These are phyloP conservation scores for Neosalanx taihuensis DNA, from an alignment of 2,797 vertebrate species.

Conservation along the genomic window DNA sequence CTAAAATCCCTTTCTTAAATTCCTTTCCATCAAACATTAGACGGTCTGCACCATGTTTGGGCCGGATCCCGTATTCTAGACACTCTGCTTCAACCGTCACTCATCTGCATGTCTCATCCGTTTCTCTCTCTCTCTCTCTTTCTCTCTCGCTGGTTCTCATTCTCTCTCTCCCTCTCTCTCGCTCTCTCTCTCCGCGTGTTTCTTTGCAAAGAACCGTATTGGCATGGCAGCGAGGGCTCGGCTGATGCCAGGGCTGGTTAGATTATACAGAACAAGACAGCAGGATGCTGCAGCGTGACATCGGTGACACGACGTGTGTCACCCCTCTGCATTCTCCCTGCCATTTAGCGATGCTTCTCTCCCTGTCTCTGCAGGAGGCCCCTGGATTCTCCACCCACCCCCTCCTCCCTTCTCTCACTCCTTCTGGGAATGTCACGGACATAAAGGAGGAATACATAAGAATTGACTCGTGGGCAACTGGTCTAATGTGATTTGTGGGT, in stretches of 20 bases:
- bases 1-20: neutral
- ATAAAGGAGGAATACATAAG: slow-evolving; percentile 63
- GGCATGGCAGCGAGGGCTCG: slow-evolving; percentile 49
- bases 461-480: slow-evolving; percentile 66
- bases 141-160: neutral
- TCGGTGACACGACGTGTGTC: slow-evolving; percentile 57
- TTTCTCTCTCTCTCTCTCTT: neutral
- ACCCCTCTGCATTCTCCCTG: slow-evolving; percentile 52
- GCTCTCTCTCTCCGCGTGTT: slow-evolving; percentile 23
- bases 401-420: slow-evolving; percentile 34
- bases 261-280: slow-evolving; percentile 58
- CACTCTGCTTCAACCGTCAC: slow-evolving; percentile 24
- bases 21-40: neutral
- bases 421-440: slow-evolving; percentile 53
- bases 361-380: slow-evolving; percentile 15
- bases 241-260: slow-evolving; percentile 47
- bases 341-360: slow-evolving; percentile 46
- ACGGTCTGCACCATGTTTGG: neutral
- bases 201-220: slow-evolving; percentile 43
- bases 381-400: neutral
- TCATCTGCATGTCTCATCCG: slow-evolving; percentile 15
- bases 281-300: slow-evolving; percentile 53
- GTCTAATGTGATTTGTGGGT: slow-evolving; percentile 72
- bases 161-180: slow-evolving; percentile 5
- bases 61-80: neutral